Evolutionary conservation across 1,140 invertebrate genomes (phyloP).

Genomic region (Sycophila sp.): DNA sequence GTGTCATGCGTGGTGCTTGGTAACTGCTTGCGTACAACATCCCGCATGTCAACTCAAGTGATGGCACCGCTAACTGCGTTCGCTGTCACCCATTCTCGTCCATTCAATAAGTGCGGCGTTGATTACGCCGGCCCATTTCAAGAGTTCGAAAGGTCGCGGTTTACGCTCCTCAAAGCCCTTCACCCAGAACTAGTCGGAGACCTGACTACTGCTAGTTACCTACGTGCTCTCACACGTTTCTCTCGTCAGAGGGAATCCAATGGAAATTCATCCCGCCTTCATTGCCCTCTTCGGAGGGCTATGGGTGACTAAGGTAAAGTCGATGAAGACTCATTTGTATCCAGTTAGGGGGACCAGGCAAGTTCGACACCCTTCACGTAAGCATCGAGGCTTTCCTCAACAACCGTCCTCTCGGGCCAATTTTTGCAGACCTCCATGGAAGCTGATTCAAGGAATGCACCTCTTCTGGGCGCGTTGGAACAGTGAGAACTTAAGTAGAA

Average conservation of each 20-base stretch:
- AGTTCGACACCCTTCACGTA: too few species aligned
- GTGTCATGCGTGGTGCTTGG: too few species aligned
- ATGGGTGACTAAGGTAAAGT: background rate
- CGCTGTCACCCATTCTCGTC: background rate
- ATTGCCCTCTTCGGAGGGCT: background rate
- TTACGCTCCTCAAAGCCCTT: background rate
- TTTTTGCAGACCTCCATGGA: too few species aligned
- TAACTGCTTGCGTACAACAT: too few species aligned
- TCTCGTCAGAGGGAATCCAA: too few species aligned
- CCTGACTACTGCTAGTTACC: background rate
- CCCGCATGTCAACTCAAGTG: too few species aligned
- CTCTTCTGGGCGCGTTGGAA: slow-evolving; percentile 49
- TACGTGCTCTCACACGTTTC: background rate
- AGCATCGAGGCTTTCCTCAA: too few species aligned
- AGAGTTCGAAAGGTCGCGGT: background rate
- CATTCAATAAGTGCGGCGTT: background rate
- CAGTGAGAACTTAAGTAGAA: slow-evolving; percentile 42
- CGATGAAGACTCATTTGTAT: background rate
- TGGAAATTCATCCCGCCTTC: too few species aligned
- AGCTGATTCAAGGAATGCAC: slow-evolving; percentile 26
- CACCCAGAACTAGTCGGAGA: background rate
- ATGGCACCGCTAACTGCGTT: background rate
- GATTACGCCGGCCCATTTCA: background rate
- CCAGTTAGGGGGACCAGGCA: too few species aligned
- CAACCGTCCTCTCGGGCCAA: too few species aligned